Base-by-base conservation (phyloP, 1,140 invertebrate genomes). In the Cylas formicarius region DNA sequence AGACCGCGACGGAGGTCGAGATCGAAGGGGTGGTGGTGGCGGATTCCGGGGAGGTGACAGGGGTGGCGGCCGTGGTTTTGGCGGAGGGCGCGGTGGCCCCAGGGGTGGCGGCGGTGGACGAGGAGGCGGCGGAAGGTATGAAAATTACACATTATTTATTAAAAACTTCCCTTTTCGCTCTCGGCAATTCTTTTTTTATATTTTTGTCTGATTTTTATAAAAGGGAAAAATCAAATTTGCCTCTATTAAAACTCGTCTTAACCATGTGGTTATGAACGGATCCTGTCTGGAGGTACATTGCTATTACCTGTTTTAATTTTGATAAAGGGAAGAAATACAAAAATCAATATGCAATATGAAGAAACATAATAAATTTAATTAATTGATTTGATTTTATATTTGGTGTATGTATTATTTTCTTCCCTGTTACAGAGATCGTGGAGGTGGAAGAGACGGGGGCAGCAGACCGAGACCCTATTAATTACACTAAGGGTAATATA, bases 1-100 rank as follows among this genome's bases (percentile, higher is more conserved):
- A n/a, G n/a, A n/a, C n/a, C n/a, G n/a, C n/a, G n/a, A n/a, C 70
- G 33, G 62, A 68, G 11, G 70, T 5, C n/a, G 70, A 13, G 64
- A 63, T 36, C 56, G 59, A 27, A 48, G 57, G 6, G 67, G 71
- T 22, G 68, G 71, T 21, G 66, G 67, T 27, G 17, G 58, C 22
- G 62, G 67, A 16, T 63, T 48, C 8, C 27, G 44, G 23, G 41
- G 50, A 13, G 31, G 50, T 29, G 50, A 49, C 17, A 32, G 55
- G 37, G 31, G 54, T 21, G 68, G 72, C 52, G 61, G 58, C 7
- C 55, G 56, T 34, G 50, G 59, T 62, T 61, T 55, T 52, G 61
- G 57, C 56, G 65, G 60, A 19, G 52, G 53, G 16, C 58, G 60
- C 13, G 54, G 60, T 5, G 49, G 52, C n/a, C 45, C 56, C 14